Evolutionary conservation across 2,113 vertebrate species (phyloP), one percentile per base, ranked within the genome.

Genomic region (Chlamydotis undulata): DNA sequence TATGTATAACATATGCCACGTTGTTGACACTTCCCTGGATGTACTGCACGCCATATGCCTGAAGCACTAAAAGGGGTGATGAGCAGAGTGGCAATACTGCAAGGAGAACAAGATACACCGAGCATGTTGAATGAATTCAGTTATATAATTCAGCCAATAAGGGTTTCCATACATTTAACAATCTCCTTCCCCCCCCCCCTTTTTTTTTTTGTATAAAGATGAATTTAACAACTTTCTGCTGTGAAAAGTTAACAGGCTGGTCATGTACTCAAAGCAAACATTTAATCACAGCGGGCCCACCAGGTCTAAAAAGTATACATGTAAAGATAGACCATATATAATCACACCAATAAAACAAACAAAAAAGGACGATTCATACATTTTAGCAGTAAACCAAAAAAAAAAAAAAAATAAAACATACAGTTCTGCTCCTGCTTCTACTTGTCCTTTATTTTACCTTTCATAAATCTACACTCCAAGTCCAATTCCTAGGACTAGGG

Each of bases 21-120:
- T 96, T 97, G 96, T 97, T 96, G 96, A 96, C 96, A 96, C 95
- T 96, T 96, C 94, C 94, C 96, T 97, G 96, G 96, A 95, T 94
- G 96, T 96, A 97, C 94, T 97, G 92, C 94, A 96, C 94, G 78
- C 95, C 97, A 97, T 97, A 97, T 97, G 93, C 94, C 95, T 96
- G 93, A 83, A 97, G 87, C 90, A 97, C 95, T 94, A 97, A 97
- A 96, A 97, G 96, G 94, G 96, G 94, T 96, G 94, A 97, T 83
- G 96, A 97, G 94, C 95, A 96, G 90, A 97, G 95, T 95, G 94
- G 96, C 94, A 97, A 96, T 96, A 97, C 95, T 93, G 88, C 95
- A 96, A 97, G 91, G 95, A 96, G 94, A 96, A 96, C 88, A 92
- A 96, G 94, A 87, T 92, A 90, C 95, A 96, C 93, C 0, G 43